Base-by-base conservation (phyloP, 1,140 invertebrate species). In the Paracyclopina nana region DNA sequence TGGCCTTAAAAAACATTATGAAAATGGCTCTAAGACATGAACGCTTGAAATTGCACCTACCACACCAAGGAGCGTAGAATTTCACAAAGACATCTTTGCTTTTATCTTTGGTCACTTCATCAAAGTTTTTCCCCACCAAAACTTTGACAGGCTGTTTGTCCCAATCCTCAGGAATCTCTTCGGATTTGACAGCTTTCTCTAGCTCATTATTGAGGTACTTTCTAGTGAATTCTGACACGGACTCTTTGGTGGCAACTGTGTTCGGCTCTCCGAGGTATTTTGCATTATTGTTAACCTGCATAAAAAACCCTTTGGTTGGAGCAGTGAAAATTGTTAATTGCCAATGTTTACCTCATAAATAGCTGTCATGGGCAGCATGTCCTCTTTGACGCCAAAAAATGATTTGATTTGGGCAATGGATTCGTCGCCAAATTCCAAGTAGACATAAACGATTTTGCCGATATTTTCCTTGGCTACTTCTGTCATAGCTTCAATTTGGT, bases 111-210 rank as follows among this genome's bases (percentile, higher is more conserved):
- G 77, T 92, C 57, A 98, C 80, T 60, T 86, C 79, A 61, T 91
- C 82, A 66, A 98, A 99, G 72, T 99, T 99, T 60, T 77, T 81
- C 42, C 87, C 79, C 45, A 95, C 90, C 26, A 99, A 73, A 52
- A 80, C 74, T 67, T 96, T 96, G 25, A 99, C 95, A 38, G 88
- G 82, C 55, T 78, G 73, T 60, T 85, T 84, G 65, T 97, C 79
- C 95, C 95, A 99, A 68, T 98, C 91, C 60, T 85, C 82, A 16
- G 95, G 91, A 52, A 98, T 61, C 1, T 90, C 84, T 70, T 97
- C 82, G 54, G 80, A 82, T 53, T 97, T 73, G 51, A 98, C 69
- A 65, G 34, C 20, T 20, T 38, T 38, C 5, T 16, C 34, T 3
- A 38, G 34, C 20, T 38, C 20, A 2, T 38, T 8, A 9, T n/a